Conservation (phyloP, 2,888 invertebrate genomes). For the Psylliodes chrysocephalus region DNA sequence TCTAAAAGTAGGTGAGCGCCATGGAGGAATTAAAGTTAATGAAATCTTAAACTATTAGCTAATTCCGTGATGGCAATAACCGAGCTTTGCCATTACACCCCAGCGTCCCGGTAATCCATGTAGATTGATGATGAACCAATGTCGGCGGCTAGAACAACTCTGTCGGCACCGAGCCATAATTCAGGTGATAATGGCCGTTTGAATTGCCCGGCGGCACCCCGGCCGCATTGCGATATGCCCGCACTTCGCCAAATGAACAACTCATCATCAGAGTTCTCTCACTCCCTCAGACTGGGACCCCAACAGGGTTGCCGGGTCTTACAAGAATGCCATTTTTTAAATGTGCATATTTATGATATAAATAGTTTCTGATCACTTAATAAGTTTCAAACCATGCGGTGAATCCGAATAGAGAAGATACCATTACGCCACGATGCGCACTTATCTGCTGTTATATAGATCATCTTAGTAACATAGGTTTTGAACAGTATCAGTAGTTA, state of each 20-base stretch:
- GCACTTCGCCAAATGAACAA: constrained; percentile 63
- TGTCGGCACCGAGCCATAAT: constrained; percentile 63
- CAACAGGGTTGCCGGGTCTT: constrained; percentile 18
- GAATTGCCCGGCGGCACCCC: constrained; percentile 61
- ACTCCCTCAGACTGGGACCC: constrained; percentile 46
- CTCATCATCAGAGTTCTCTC: constrained; percentile 58
- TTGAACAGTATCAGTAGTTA: no score
- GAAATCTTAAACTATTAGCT: constrained; percentile 30
- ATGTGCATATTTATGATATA: no score
- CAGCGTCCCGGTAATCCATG: constrained; percentile 55
- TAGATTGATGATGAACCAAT: constrained; percentile 60
- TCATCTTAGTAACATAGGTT: no score
- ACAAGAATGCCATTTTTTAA: no score
- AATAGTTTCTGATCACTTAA: no score
- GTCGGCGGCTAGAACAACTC: constrained; percentile 62
- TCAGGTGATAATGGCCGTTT: constrained; percentile 65
- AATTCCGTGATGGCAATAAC: constrained; percentile 22
- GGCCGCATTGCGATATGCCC: constrained; percentile 63
- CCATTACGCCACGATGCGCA: no score
- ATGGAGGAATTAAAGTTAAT: constrained; percentile 23
- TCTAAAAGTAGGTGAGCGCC: constrained; percentile 22
- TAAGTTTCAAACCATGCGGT: no score
- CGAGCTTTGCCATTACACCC: constrained; percentile 37
- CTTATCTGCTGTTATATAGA: no score
- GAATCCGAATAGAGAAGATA: no score